Evolutionary conservation across 2,888 invertebrate species (phyloP), one percentile per base, ranked within the genome.

Genomic region (Liopterus haemorrhoidalis): DNA sequence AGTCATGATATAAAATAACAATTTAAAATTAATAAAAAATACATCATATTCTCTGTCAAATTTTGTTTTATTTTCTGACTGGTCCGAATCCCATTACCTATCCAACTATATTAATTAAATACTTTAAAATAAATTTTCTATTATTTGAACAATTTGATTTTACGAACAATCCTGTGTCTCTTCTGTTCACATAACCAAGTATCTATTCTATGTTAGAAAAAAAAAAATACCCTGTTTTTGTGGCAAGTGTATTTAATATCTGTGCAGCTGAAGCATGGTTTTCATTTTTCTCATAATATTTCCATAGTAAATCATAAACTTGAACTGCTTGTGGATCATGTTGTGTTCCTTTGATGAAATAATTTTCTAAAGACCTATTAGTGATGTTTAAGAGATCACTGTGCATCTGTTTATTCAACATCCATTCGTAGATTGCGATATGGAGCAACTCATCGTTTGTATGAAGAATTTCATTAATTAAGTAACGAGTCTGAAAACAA

Each of bases 261-360:
- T 85, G 81, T 0, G 97, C 94, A 2, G 97, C 97, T 6, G 90
- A 85, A 1, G 86, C 79, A 63, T 93, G 96, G 65, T 95, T 91
- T 19, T 85, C 85, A 59, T 83, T 85, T 63, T 86, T 85, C 67
- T 97, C 95, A 60, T 96, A 93, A 64, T 88, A 94, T 68, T 92
- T 92, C 96, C 97, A 97, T 43, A 97, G 70, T 52, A 97, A 70
- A 64, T 95, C 91, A 52, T 86, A 75, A 15, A 83, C 68, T 24
- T 72, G 70, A 1, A 78, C 65, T 53, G 77, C 69, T 35, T 82
- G 75, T 5, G 80, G 76, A 63, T 73, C 70, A 43, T 71, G 70
- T 49, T 68, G 73, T 36, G 73, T 76, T 40, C 69, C 76, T 69
- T 73, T 71, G 38, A 73, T 76, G 31, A 93, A 70, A 66, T 85